A percentile compares a stretch with the other conserved stretches of the same genome.
These are phyloP conservation scores for Calliscelio sp. DNA, from an alignment of 2,888 invertebrate genomes.

Conservation along the genomic window DNA sequence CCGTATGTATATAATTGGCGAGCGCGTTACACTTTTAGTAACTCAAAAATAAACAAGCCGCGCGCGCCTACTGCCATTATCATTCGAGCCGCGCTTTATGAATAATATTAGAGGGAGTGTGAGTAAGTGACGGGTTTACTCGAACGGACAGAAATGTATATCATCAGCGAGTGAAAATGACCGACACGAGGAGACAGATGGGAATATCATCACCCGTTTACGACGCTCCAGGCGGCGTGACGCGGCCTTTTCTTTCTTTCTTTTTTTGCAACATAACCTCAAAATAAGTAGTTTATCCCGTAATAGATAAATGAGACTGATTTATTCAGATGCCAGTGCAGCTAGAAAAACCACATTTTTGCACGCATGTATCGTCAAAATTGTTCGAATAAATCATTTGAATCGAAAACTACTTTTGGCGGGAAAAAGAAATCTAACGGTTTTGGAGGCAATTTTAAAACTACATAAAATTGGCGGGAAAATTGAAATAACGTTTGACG, in stretches of 20 bases:
- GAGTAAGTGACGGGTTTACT: conserved; percentile 67
- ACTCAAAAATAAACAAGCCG: conserved; percentile 50
- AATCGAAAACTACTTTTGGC: background rate
- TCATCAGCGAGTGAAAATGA: conserved; percentile 66
- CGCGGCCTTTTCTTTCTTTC: background rate
- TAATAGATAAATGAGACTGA: conserved; percentile 23
- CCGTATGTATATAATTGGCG: conserved; percentile 37
- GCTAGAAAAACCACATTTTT: background rate
- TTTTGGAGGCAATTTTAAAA: no score
- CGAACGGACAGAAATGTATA: conserved; percentile 69
- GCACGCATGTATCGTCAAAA: no score
- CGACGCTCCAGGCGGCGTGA: conserved; percentile 42
- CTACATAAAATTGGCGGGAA: no score
- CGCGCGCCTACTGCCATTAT: conserved; percentile 51
- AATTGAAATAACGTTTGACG: background rate
- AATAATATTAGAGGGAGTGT: conserved; percentile 63
- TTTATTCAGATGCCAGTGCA: conserved; percentile 20
- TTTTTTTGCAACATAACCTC: conserved; percentile 50
- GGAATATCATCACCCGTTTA: conserved; percentile 55
- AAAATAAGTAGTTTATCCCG: conserved; percentile 45
- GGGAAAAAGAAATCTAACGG: background rate
- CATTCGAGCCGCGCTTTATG: conserved; percentile 41
- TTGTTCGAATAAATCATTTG: background rate
- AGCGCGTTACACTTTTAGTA: conserved; percentile 60
- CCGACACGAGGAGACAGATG: conserved; percentile 57